Evolutionary conservation across 2,888 invertebrate species (phyloP).

Genomic region (Melanchra persicariae): DNA sequence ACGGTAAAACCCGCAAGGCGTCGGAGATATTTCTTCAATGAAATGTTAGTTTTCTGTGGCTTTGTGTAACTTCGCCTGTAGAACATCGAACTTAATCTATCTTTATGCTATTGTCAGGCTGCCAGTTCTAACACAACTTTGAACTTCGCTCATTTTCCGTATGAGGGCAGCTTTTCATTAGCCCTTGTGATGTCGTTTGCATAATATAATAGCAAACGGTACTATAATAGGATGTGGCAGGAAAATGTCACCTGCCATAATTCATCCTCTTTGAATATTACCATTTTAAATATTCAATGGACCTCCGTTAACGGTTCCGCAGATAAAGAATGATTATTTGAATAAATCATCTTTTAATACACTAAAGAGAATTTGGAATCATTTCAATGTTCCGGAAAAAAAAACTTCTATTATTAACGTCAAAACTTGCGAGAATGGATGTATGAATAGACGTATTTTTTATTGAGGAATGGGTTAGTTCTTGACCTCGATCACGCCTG

Average conservation of each 20-base stretch:
- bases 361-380: neutral
- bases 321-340: slow-evolving; percentile 20
- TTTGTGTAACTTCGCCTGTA: neutral
- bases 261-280: slow-evolving; percentile 4
- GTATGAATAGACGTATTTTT: too few relatives aligned
- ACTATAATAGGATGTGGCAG: neutral
- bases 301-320: neutral
- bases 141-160: neutral
- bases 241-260: slow-evolving; percentile 14
- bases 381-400: neutral
- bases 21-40: slow-evolving; percentile 30
- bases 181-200: neutral
- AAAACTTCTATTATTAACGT: neutral
- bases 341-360: neutral
- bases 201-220: slow-evolving; percentile 24
- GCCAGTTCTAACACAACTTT: neutral
- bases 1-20: slow-evolving; percentile 39
- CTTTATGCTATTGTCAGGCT: neutral
- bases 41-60: slow-evolving; percentile 29
- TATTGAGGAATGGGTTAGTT: too few relatives aligned
- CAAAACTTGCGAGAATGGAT: too few relatives aligned
- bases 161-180: neutral
- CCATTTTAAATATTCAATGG: slow-evolving; percentile 40
- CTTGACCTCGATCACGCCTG: too few relatives aligned
- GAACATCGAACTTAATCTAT: neutral